A percentile compares a stretch with the other conserved stretches of the same genome.
Evolutionary conservation across 2,888 invertebrate genomes (phyloP).

Genomic region (Eupeodes latifasciatus): DNA sequence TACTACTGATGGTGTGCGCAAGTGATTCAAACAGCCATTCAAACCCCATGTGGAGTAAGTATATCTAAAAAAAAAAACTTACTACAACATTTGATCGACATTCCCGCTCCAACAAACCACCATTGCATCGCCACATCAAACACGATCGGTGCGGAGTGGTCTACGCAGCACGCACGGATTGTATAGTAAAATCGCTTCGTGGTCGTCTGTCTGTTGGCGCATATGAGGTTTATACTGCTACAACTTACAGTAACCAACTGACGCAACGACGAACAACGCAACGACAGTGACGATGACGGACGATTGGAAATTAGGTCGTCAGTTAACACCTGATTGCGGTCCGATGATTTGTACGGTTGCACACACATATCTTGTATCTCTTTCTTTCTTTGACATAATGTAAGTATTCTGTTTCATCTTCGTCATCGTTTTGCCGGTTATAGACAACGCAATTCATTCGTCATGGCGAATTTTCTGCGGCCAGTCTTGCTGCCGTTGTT

Average conservation of each 20-base stretch:
- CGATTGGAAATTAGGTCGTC: slow-evolving; percentile 77
- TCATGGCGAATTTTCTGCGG: slow-evolving; percentile 73
- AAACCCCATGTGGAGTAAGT: slow-evolving; percentile 64
- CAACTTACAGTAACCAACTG: slow-evolving; percentile 34
- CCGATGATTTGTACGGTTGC: slow-evolving; percentile 77
- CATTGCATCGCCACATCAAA: slow-evolving; percentile 59
- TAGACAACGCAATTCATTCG: slow-evolving; percentile 76
- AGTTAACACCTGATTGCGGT: slow-evolving; percentile 77
- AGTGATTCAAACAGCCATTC: slow-evolving; percentile 38
- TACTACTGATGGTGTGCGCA: slow-evolving; percentile 22
- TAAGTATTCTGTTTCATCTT: slow-evolving; percentile 38
- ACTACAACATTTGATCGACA: slow-evolving; percentile 70
- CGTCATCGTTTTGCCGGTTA: slow-evolving; percentile 66
- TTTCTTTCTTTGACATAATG: slow-evolving; percentile 1
- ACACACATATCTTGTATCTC: slow-evolving; percentile 44
- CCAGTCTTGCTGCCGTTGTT: background rate
- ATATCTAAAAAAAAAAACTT: slow-evolving; percentile 15
- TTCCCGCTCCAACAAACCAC: slow-evolving; percentile 44
- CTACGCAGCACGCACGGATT: slow-evolving; percentile 72
- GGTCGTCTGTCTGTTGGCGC: slow-evolving; percentile 34
- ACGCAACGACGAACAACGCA: slow-evolving; percentile 54
- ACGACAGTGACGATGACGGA: background rate
- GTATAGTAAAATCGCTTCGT: slow-evolving; percentile 62
- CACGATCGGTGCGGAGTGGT: slow-evolving; percentile 70
- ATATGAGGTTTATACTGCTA: slow-evolving; percentile 44